Base-by-base conservation (phyloP, 2,888 invertebrate species). In the Helicoverpa assulta region DNA sequence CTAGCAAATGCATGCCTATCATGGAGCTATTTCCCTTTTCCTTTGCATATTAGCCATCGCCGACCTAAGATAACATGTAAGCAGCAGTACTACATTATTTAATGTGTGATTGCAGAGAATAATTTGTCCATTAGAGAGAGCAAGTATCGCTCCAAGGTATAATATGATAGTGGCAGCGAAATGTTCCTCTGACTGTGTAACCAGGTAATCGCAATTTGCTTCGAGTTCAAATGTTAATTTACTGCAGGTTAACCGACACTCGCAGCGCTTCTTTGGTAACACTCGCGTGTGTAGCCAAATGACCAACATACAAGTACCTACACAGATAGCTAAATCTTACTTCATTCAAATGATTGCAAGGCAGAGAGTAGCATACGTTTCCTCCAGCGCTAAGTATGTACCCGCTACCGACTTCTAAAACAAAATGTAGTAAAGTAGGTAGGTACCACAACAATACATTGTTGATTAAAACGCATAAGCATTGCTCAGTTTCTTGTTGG, bases 151-250 rank as follows among this genome's bases (percentile, higher is more conserved):
- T 51, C 40, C 50, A 47, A 66, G 51, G 33, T 63, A 59, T 19
- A 29, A 37, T 5, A 40, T 52, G 43, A 64, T 63, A 59, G 26
- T 65, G 47, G 37, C 37, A 78, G 40, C 50, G 53, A 71, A 78
- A 69, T 62, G 59, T 53, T 55, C 66, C 54, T 60, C 54, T 66
- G 57, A 78, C 54, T 57, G 62, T 67, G 55, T 66, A 73, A 68
- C 66, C 57, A 59, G 63, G 64, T 71, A 73, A 71, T 65, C 55
- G 73, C 58, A 79, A 65, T 75, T 72, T 76, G 75, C 69, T 68
- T 69, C 26, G 84, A 82, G 85, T 81, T 84, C 80, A 84, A 84
- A 86, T 85, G 84, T 82, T 83, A 84, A 85, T 84, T 81, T 79
- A 71, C 52, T 57, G 43, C 62, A 65, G 52, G 55, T 65, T 71